These are phyloP conservation scores for Scopus umbretta DNA, from an alignment of 2,113 vertebrate genomes.

Conservation along the genomic window DNA sequence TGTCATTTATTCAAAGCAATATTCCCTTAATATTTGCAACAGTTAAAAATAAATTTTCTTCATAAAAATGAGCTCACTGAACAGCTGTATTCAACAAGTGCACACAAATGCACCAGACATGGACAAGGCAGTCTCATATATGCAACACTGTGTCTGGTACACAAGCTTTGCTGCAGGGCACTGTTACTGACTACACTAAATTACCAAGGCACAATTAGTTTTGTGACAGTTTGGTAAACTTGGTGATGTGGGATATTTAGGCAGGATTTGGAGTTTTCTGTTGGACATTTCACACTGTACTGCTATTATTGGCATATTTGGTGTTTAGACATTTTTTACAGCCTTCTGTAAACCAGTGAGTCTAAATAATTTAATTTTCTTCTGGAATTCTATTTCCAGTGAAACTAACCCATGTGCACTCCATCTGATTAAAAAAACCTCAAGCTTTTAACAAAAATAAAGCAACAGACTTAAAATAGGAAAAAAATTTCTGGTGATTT, in stretches of 20 bases:
- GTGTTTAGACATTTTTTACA: not conserved
- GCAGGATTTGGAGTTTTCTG: not conserved
- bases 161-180: not conserved
- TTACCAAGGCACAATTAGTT: not conserved
- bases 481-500: not conserved
- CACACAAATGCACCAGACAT: not conserved
- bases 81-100: not conserved
- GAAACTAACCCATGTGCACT: not conserved
- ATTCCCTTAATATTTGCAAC: not conserved
- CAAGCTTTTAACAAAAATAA: not conserved
- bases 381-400: not conserved
- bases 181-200: not conserved
- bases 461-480: not conserved
- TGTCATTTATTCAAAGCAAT: not conserved
- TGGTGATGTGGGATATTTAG: not conserved
- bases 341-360: not conserved
- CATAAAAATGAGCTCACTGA: not conserved
- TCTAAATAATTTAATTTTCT: not conserved
- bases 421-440: not conserved
- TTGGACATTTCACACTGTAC: not conserved
- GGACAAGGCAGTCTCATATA: not conserved
- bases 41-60: not conserved
- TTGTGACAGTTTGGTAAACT: not conserved
- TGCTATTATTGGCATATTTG: not conserved
- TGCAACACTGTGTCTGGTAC: not conserved